phyloP scores from a whole-genome alignment of 2,113 vertebrate species.

The Anguilla rostrata region DNA sequence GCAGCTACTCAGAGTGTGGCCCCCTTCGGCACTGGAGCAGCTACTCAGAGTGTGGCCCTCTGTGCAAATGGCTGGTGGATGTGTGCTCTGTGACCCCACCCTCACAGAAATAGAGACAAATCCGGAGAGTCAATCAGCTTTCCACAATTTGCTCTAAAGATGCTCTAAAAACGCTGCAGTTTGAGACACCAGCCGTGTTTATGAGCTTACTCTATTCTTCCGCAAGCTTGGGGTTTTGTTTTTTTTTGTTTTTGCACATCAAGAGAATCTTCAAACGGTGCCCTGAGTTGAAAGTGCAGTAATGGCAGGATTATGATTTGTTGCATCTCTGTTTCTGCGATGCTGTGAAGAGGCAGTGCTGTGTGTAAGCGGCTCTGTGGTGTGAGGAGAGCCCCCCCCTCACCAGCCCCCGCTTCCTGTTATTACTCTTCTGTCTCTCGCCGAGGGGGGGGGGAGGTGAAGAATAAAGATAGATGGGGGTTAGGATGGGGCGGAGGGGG shows the following conservation, averaged over 20 bases:
- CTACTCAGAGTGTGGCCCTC: not conserved
- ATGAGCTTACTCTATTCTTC: no score
- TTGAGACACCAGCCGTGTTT: not conserved
- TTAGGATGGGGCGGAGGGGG: not conserved
- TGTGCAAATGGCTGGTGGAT: no score
- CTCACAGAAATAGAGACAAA: no score
- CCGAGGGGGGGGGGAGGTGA: not conserved
- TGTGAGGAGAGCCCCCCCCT: not conserved
- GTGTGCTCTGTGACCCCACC: no score
- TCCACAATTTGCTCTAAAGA: not conserved
- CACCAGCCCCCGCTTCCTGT: slow-evolving; percentile 1
- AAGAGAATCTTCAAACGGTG: not conserved
- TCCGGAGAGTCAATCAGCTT: no score
- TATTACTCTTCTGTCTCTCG: slow-evolving; percentile 19
- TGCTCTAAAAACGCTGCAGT: not conserved
- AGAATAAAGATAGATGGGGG: slow-evolving; percentile 4
- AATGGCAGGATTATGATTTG: not conserved
- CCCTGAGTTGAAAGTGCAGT: not conserved
- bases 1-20: not conserved
- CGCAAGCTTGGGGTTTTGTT: no score
- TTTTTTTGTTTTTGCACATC: not conserved
- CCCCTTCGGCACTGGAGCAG: no score
- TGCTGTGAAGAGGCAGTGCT: not conserved
- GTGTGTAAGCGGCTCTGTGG: not conserved
- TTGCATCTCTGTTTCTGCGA: not conserved